Evolutionary conservation across 2,888 invertebrate species (phyloP).

Genomic region (Diabrotica balteata): DNA sequence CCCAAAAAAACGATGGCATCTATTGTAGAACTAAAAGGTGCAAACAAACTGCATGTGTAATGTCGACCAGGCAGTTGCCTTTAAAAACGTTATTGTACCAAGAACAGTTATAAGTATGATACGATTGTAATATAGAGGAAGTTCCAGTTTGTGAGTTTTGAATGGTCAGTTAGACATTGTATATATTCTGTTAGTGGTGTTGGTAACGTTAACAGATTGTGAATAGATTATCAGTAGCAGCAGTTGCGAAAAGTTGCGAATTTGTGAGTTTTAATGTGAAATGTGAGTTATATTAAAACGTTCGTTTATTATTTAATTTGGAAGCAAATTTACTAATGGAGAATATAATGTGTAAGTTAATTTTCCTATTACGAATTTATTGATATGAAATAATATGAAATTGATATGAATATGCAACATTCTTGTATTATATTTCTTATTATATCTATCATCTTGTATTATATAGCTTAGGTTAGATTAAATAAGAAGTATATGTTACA

Average conservation of each 20-base stretch:
- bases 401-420: too few species aligned
- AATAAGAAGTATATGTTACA: too few species aligned
- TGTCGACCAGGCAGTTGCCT: constrained; percentile 2
- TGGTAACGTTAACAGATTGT: neutral
- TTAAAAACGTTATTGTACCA: constrained; percentile 13
- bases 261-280: neutral
- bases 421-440: too few species aligned
- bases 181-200: too few species aligned
- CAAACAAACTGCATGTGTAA: constrained; percentile 13
- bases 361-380: too few species aligned
- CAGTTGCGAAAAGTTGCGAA: neutral
- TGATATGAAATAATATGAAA: too few species aligned
- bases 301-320: too few species aligned
- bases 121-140: constrained; percentile 10
- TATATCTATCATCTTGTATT: too few species aligned
- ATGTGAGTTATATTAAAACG: too few species aligned
- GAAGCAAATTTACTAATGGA: too few species aligned
- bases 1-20: neutral
- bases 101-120: constrained; percentile 11
- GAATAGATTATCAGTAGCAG: neutral
- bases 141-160: constrained; percentile 4
- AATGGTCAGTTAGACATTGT: constrained; percentile 4
- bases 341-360: too few species aligned
- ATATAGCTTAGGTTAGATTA: too few species aligned
- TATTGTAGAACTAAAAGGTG: constrained; percentile 2